phyloP scores from a whole-genome alignment of 2,113 vertebrate genomes.

The Mastomys coucha region DNA sequence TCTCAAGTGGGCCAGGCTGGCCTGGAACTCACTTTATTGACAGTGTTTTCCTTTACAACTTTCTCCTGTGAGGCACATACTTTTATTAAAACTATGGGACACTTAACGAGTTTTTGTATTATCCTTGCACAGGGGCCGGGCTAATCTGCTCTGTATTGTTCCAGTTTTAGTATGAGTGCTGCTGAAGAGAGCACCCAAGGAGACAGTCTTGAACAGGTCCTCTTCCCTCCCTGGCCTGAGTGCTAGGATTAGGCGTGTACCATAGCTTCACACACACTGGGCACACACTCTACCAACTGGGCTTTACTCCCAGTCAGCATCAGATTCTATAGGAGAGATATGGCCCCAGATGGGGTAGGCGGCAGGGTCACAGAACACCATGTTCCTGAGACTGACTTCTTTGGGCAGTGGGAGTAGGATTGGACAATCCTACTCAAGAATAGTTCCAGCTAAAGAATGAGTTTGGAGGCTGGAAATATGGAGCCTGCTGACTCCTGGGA shows the following conservation, averaged over 20 bases:
- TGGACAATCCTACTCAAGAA: neutral
- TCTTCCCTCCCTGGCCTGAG: neutral
- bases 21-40: neutral
- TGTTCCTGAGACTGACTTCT: neutral
- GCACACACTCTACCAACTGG: neutral
- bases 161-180: neutral
- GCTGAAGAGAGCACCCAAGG: neutral
- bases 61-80: neutral
- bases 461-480: neutral
- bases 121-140: neutral
- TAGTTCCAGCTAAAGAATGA: neutral
- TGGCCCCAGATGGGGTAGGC: neutral
- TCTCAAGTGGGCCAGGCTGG: neutral
- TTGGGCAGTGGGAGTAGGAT: neutral
- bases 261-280: neutral
- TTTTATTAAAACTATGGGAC: neutral
- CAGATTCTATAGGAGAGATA: neutral
- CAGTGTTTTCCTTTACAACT: neutral
- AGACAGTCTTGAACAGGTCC: neutral
- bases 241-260: neutral
- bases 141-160: neutral
- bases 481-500: neutral
- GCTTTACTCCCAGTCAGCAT: too few relatives aligned
- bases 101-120: neutral
- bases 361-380: accelerated